Evolutionary conservation across 1,140 invertebrate genomes (phyloP).

Genomic region (Drosophila parvula): DNA sequence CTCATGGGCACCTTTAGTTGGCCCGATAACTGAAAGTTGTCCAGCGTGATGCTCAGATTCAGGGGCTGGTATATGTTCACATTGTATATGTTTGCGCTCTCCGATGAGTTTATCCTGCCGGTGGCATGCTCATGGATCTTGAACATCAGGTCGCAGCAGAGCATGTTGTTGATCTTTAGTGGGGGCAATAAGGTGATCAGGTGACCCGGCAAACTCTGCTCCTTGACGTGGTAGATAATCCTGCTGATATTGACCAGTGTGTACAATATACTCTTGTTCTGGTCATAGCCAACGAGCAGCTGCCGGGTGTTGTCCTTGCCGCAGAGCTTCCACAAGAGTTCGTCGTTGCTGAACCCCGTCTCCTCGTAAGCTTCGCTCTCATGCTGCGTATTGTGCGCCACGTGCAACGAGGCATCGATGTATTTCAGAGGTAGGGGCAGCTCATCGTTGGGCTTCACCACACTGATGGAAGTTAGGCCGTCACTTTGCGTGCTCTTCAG

Average conservation of each 20-base stretch:
- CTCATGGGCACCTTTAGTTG: slow-evolving; percentile 85
- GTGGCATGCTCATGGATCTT: slow-evolving; percentile 84
- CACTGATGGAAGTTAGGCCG: slow-evolving; percentile 37
- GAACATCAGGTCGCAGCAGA: slow-evolving; percentile 90
- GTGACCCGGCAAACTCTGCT: slow-evolving; percentile 90
- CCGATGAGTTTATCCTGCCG: slow-evolving; percentile 87
- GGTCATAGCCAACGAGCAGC: slow-evolving; percentile 62
- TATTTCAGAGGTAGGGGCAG: slow-evolving; percentile 81
- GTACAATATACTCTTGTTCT: slow-evolving; percentile 63
- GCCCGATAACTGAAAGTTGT: slow-evolving; percentile 91
- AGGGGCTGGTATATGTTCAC: slow-evolving; percentile 89
- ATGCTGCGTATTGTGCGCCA: slow-evolving; percentile 52
- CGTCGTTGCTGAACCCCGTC: slow-evolving; percentile 61
- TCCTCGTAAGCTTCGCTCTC: slow-evolving; percentile 51
- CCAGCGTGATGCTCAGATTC: slow-evolving; percentile 90
- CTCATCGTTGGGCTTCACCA: slow-evolving; percentile 59
- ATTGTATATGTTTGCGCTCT: slow-evolving; percentile 84
- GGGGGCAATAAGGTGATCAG: slow-evolving; percentile 93
- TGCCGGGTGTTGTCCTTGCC: slow-evolving; percentile 46
- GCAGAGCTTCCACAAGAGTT: slow-evolving; percentile 67
- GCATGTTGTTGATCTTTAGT: slow-evolving; percentile 91
- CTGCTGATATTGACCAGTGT: slow-evolving; percentile 86
- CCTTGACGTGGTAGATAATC: slow-evolving; percentile 91
- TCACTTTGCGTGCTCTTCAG: slow-evolving; percentile 75
- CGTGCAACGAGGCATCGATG: slow-evolving; percentile 68